phyloP scores from a whole-genome alignment of 2,888 invertebrate species.

The Acheta domesticus region DNA sequence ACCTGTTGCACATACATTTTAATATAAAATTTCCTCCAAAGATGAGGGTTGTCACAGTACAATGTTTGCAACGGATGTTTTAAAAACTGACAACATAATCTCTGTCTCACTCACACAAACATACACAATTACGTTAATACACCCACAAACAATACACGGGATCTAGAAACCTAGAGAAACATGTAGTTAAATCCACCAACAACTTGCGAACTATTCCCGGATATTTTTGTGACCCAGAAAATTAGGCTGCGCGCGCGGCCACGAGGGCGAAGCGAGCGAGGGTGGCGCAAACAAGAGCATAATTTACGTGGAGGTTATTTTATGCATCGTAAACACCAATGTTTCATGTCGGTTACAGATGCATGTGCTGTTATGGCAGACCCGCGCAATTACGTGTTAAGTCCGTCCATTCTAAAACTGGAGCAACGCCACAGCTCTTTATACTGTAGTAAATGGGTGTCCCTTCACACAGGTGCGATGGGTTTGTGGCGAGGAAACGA shows the following conservation, averaged over 20 bases:
- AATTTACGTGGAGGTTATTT: neutral
- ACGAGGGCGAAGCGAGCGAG: neutral
- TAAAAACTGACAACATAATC: too few species aligned
- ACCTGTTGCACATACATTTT: too few species aligned
- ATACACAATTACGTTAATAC: neutral
- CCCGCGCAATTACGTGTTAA: neutral
- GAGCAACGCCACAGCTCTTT: neutral
- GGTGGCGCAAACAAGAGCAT: slow-evolving; percentile 3
- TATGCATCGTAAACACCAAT: slow-evolving; percentile 18
- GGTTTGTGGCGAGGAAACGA: neutral
- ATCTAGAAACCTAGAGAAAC: neutral
- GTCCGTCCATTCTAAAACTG: slow-evolving; percentile 1
- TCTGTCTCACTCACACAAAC: neutral
- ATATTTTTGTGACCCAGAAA: slow-evolving; percentile 11
- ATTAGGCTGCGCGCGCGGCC: neutral
- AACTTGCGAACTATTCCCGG: slow-evolving; percentile 18
- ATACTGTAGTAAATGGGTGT: neutral
- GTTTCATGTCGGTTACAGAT: slow-evolving; percentile 10
- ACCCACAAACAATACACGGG: neutral
- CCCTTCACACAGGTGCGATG: neutral
- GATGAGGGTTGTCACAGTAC: too few species aligned
- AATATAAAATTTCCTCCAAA: too few species aligned
- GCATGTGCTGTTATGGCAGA: slow-evolving; percentile 18
- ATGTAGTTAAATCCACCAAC: slow-evolving; percentile 6
- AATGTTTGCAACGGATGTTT: too few species aligned